phyloP scores from a whole-genome alignment of 2,888 invertebrate species.

The Plagodis pulveraria region DNA sequence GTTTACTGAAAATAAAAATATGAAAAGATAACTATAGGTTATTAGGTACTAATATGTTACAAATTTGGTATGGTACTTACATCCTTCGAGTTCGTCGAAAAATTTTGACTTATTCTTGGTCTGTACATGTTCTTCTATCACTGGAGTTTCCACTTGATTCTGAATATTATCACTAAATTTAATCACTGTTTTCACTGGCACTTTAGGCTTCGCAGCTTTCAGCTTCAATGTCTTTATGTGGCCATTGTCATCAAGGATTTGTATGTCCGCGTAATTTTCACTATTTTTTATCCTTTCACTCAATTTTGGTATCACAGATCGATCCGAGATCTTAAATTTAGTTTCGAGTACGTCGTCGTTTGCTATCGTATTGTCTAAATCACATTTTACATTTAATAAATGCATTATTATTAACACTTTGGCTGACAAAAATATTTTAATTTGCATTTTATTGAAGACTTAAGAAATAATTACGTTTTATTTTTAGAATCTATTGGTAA shows the following conservation, averaged over 20 bases:
- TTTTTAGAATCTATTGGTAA: too few species aligned
- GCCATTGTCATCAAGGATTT: slow-evolving; percentile 66
- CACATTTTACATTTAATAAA: slow-evolving; percentile 45
- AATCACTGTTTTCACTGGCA: slow-evolving; percentile 34
- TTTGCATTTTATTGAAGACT: slow-evolving; percentile 19
- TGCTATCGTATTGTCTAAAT: slow-evolving; percentile 38
- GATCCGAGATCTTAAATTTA: slow-evolving; percentile 56
- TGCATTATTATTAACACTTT: slow-evolving; percentile 49
- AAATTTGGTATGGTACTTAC: slow-evolving; percentile 80
- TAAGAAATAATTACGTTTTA: too few species aligned
- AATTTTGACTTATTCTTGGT: slow-evolving; percentile 81
- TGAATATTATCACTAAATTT: slow-evolving; percentile 22
- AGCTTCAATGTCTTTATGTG: slow-evolving; percentile 68
- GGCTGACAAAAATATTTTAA: slow-evolving; percentile 24
- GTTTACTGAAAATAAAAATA: too few species aligned
- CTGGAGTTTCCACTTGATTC: slow-evolving; percentile 31
- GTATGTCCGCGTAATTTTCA: slow-evolving; percentile 54
- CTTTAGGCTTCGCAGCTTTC: slow-evolving; percentile 57
- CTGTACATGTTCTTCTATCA: slow-evolving; percentile 30
- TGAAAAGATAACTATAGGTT: too few species aligned
- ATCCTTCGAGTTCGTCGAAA: slow-evolving; percentile 88
- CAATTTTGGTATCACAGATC: slow-evolving; percentile 48
- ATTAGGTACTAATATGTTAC: too few species aligned
- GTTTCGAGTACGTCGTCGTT: slow-evolving; percentile 55
- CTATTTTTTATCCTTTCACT: slow-evolving; percentile 42